phyloP scores from a whole-genome alignment of 1,140 invertebrate genomes.

The Scaptodrosophila lebanonensis region DNA sequence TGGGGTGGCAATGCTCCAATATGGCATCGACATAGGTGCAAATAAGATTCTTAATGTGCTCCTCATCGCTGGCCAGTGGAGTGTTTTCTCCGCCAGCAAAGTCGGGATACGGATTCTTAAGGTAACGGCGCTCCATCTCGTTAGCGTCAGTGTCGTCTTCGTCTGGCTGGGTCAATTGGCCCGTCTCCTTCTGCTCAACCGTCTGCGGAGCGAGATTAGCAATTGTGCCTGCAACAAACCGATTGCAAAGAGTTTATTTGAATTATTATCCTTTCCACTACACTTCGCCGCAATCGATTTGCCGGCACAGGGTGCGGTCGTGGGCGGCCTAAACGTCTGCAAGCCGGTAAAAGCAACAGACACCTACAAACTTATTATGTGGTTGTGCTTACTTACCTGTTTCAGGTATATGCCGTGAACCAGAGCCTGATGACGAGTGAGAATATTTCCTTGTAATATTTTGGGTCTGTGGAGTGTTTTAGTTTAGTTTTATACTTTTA shows the following conservation, averaged over 20 bases:
- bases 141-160: too few species aligned
- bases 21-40: slow-evolving; percentile 75
- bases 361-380: slow-evolving; percentile 1
- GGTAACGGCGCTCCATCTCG: slow-evolving; percentile 67
- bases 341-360: too few species aligned
- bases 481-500: too few species aligned
- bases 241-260: neutral
- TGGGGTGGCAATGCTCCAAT: slow-evolving; percentile 63
- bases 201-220: neutral
- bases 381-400: slow-evolving; percentile 40
- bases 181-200: slow-evolving; percentile 6
- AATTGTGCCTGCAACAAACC: slow-evolving; percentile 15
- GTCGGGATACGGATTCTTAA: slow-evolving; percentile 67
- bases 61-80: slow-evolving; percentile 60
- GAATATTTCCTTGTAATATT: slow-evolving; percentile 12
- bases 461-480: slow-evolving; percentile 7
- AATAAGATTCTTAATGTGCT: slow-evolving; percentile 70
- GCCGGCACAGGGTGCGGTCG: slow-evolving; percentile 37
- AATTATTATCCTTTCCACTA: slow-evolving; percentile 3
- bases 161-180: slow-evolving; percentile 5
- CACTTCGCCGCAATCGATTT: slow-evolving; percentile 35
- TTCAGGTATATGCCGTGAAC: slow-evolving; percentile 26
- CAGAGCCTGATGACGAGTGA: slow-evolving; percentile 10
- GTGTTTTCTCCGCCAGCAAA: slow-evolving; percentile 55
- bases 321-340: too few species aligned